Evolutionary conservation across 2,113 vertebrate genomes (phyloP).

Genomic region (Acrocephalus kingi): DNA sequence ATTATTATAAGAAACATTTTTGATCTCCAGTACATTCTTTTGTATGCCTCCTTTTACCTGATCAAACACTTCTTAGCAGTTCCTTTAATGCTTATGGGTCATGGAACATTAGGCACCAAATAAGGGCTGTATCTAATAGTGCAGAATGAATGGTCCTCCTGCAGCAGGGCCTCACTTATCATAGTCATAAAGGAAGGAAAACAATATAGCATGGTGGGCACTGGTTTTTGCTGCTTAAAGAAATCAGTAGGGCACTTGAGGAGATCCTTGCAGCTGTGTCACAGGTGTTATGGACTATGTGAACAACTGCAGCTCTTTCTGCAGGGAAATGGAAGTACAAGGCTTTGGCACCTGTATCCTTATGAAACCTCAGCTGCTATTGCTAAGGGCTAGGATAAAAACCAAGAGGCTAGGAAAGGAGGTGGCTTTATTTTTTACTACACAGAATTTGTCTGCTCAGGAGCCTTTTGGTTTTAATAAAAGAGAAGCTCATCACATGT

Average conservation of each 20-base stretch:
- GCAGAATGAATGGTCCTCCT: slow-evolving; percentile 38
- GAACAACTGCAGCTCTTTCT: not conserved
- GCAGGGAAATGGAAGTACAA: not conserved
- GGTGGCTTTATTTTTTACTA: not conserved
- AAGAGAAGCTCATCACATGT: not conserved
- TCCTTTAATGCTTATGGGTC: slow-evolving; percentile 51
- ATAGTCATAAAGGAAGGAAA: slow-evolving; percentile 49
- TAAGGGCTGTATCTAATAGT: slow-evolving; percentile 27
- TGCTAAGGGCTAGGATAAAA: not conserved
- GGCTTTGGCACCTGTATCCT: not conserved
- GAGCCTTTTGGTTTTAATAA: not conserved
- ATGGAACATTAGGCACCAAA: slow-evolving; percentile 57
- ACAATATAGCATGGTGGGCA: not conserved
- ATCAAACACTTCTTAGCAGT: slow-evolving; percentile 34
- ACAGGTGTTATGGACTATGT: not conserved
- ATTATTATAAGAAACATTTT: not conserved
- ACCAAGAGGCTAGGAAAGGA: not conserved
- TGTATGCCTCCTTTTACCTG: slow-evolving; percentile 12
- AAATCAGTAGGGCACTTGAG: not conserved
- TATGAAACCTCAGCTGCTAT: not conserved
- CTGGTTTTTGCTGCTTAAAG: not conserved
- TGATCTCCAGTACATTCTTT: not conserved
- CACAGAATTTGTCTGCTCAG: not conserved
- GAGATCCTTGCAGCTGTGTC: not conserved
- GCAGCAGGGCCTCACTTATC: slow-evolving; percentile 48